Conservation (phyloP, 2,888 invertebrate genomes). For the Diplolepis rosae region DNA sequence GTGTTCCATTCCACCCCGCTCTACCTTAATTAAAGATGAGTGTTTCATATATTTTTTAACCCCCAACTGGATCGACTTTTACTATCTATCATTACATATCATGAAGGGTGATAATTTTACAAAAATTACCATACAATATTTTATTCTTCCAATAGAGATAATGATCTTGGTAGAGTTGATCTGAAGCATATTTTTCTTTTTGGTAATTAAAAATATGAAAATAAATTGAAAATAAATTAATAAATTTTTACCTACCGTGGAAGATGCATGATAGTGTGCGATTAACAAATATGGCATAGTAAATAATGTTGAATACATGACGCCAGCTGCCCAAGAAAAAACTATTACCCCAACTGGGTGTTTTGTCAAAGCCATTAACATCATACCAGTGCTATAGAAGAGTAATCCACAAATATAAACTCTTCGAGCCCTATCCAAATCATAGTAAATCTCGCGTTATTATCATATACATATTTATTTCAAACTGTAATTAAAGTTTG, state of each 20-base stretch:
- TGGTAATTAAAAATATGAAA: no score
- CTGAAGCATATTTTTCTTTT: no score
- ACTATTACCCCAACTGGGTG: constrained; percentile 87
- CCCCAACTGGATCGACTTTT: no score
- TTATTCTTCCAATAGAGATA: no score
- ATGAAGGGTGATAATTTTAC: no score
- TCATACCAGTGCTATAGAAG: constrained; percentile 92
- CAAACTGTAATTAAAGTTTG: not conserved
- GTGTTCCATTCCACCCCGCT: no score
- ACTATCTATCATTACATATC: no score
- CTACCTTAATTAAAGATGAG: no score
- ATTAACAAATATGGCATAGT: constrained; percentile 97
- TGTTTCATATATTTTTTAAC: no score
- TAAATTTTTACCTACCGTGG: constrained; percentile 80
- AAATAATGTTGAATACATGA: constrained; percentile 98
- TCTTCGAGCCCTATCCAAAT: constrained; percentile 82
- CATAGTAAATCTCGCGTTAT: not conserved
- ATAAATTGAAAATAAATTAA: not conserved
- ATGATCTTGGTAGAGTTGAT: no score
- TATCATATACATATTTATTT: not conserved
- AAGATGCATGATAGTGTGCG: constrained; percentile 94
- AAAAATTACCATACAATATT: no score
- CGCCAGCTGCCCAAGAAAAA: constrained; percentile 95
- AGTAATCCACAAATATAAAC: constrained; percentile 93
- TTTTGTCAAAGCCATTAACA: constrained; percentile 86